Evolutionary conservation across 2,113 vertebrate genomes (phyloP), one percentile per base, ranked within the genome.

Genomic region (Corvus hawaiiensis): DNA sequence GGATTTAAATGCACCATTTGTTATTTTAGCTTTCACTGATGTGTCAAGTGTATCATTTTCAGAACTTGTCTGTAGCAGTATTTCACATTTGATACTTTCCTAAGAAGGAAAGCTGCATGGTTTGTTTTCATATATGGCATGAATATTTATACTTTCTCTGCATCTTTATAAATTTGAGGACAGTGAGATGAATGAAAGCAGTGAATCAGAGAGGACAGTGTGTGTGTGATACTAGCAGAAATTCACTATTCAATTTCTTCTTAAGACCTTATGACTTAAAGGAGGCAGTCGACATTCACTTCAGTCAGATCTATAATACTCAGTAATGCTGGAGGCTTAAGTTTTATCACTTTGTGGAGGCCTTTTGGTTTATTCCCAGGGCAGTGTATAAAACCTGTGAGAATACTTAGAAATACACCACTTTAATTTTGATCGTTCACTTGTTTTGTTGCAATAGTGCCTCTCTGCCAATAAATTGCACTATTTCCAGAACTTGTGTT

Each of bases 121-220:
- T 85, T 96, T 97, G 62, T 96, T 97, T 97, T 94, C 23, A 74
- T 94, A 84, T 46, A 43, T 95, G 67, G 87, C 10, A 64, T 97
- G 96, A 97, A 96, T 98, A 98, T 97, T 98, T 97, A 95, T 96
- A 89, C 26, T 27, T 97, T 61, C 74, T 84, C 89, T 89, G 83
- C 79, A 85, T 96, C 87, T 95, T 95, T 95, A 86, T 89, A 95
- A 97, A 96, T 96, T 95, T 95, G 74, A 93, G 73, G 95, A 49
- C 72, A 78, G 68, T 6, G 49, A 97, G 96, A 96, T 97, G 94
- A 97, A 98, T 97, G 79, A 75, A 95, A 91, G 68, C 48, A 87
- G 82, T 92, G 93, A 97, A 97, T 97, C 89, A 77, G 93, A 87
- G 83, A 94, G 88, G 82, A 95, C 61, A 56, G 64, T 88, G 54